Percentiles rank a stretch among this genome's conserved stretches.
Evolutionary conservation across 2,888 invertebrate species (phyloP).

Genomic region (Cotesia congregata): DNA sequence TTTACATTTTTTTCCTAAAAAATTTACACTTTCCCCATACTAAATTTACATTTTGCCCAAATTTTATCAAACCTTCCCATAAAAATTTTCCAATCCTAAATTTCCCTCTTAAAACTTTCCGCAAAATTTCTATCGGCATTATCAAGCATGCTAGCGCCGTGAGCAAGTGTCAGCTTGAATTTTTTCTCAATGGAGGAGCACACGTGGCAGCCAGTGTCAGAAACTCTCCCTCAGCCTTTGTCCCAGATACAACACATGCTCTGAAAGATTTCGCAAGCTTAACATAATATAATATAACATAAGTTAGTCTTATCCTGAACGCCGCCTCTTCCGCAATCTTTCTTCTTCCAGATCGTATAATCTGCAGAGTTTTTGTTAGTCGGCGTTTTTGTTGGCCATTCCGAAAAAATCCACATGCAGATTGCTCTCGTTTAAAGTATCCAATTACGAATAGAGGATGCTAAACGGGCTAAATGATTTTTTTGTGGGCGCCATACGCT

Average conservation of each 20-base stretch:
- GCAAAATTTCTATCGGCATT: not conserved
- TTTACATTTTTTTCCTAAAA: too few species aligned
- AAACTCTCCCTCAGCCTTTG: not conserved
- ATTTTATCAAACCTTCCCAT: too few species aligned
- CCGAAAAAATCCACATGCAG: not conserved
- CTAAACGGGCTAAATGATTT: not conserved
- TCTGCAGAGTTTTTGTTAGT: not conserved
- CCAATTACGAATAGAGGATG: not conserved
- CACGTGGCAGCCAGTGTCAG: conserved; percentile 11
- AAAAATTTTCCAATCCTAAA: too few species aligned
- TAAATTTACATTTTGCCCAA: too few species aligned
- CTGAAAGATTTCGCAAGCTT: not conserved
- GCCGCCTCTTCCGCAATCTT: conserved; percentile 17
- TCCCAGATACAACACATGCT: not conserved
- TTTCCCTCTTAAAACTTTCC: too few species aligned
- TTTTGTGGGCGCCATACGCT: not conserved
- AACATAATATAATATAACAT: not conserved
- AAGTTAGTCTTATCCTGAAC: not conserved
- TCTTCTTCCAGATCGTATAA: not conserved
- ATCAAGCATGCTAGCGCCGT: not conserved
- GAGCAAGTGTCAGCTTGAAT: not conserved
- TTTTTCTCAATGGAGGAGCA: not conserved
- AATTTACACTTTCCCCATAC: not conserved
- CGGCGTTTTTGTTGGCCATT: not conserved
- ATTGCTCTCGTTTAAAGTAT: not conserved